Conservation (phyloP, 2,888 invertebrate genomes). For the Adelphocoris suturalis region DNA sequence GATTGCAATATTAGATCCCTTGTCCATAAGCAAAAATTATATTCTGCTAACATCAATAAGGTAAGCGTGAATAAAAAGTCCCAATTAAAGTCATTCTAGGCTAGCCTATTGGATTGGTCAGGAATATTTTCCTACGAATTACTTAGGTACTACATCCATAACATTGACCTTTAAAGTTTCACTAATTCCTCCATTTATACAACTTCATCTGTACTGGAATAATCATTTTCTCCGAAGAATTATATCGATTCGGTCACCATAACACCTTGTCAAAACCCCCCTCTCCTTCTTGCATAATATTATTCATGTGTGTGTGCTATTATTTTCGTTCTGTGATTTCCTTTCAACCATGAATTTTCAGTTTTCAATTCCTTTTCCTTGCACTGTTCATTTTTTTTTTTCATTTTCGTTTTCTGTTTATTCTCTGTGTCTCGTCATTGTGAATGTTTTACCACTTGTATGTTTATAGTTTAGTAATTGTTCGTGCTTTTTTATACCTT, state of each 20-base stretch:
- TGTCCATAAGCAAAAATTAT: too few relatives aligned
- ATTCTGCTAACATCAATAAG: too few relatives aligned
- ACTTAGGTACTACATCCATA: too few relatives aligned
- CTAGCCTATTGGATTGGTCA: too few relatives aligned
- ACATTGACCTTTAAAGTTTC: too few relatives aligned
- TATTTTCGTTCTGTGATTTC: slow-evolving; percentile 42
- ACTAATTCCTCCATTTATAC: too few relatives aligned
- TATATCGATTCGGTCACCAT: slow-evolving; percentile 42
- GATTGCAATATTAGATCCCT: too few relatives aligned
- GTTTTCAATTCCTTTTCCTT: slow-evolving; percentile 49
- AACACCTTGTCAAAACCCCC: slow-evolving; percentile 59
- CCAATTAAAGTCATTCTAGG: too few relatives aligned
- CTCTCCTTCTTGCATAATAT: slow-evolving; percentile 60
- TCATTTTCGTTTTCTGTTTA: slow-evolving; percentile 58
- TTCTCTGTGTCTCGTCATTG: slow-evolving; percentile 75
- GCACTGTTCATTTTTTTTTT: slow-evolving; percentile 64
- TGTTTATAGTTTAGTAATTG: slow-evolving; percentile 75
- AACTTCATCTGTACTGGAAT: too few relatives aligned
- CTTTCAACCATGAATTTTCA: slow-evolving; percentile 51
- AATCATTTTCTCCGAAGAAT: too few relatives aligned
- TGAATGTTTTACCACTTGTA: slow-evolving; percentile 75
- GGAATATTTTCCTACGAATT: too few relatives aligned
- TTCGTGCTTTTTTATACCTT: slow-evolving; percentile 73
- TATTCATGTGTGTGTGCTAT: slow-evolving; percentile 68
- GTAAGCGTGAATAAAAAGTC: too few relatives aligned